Percentiles rank a stretch among this genome's conserved stretches.
phyloP scores from a whole-genome alignment of 2,888 invertebrate genomes.

The Strigamia transsilvanica region DNA sequence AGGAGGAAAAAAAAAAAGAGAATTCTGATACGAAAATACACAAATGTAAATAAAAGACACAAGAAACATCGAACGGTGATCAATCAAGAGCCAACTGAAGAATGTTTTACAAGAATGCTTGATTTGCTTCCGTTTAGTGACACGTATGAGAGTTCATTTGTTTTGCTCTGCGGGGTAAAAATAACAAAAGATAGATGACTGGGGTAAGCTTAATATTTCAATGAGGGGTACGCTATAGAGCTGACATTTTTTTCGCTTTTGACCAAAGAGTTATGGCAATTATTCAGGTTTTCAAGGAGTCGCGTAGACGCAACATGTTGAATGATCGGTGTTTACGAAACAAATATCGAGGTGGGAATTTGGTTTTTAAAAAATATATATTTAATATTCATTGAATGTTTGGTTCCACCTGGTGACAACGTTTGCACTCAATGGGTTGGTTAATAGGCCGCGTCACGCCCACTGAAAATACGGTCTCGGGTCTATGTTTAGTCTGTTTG shows the following conservation, averaged over 20 bases:
- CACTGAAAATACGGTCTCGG: neutral
- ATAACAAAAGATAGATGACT: constrained; percentile 28
- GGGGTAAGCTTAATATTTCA: neutral
- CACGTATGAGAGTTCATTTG: constrained; percentile 31
- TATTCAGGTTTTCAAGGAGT: no score
- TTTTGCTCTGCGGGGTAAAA: constrained; percentile 7
- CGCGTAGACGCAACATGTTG: no score
- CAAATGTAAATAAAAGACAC: neutral
- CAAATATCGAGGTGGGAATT: no score
- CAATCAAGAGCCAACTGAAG: neutral
- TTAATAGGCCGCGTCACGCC: constrained; percentile 37
- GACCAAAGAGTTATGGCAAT: neutral
- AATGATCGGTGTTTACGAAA: no score
- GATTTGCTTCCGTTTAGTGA: neutral
- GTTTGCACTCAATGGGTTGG: constrained; percentile 13
- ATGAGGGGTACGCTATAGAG: neutral
- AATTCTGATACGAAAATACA: neutral
- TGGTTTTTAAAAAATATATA: no score
- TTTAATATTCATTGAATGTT: neutral
- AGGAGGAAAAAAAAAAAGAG: neutral
- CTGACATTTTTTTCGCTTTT: neutral
- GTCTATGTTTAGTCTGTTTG: constrained; percentile 36
- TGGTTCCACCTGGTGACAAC: neutral
- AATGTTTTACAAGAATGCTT: neutral
- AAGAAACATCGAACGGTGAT: neutral